phyloP scores from a whole-genome alignment of 2,797 vertebrate genomes.

The Fringilla coelebs region DNA sequence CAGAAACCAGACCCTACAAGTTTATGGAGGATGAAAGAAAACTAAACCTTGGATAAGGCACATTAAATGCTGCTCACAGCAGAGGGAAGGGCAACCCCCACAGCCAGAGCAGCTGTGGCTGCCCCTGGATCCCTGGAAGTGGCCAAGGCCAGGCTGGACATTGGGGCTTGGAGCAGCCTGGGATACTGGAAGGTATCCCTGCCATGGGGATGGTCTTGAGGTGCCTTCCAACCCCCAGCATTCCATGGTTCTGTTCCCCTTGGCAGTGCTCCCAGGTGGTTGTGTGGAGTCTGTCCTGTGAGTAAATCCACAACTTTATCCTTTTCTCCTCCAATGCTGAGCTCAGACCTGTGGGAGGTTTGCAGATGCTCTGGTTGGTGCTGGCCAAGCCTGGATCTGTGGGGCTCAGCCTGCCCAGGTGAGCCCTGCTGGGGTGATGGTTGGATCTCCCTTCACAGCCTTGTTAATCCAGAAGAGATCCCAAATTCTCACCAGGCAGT shows the following conservation, averaged over 20 bases:
- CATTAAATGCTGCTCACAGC: neutral
- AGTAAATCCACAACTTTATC: neutral
- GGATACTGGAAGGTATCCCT: neutral
- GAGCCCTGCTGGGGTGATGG: neutral
- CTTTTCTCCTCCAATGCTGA: neutral
- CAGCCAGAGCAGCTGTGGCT: neutral
- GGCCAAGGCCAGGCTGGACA: neutral
- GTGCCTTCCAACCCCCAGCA: neutral
- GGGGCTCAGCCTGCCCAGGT: neutral
- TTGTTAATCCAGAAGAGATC: neutral
- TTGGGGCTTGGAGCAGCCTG: neutral
- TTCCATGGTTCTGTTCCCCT: neutral
- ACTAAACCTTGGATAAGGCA: neutral
- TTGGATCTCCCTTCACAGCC: accelerated
- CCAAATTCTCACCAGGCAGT: neutral
- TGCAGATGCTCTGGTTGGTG: neutral
- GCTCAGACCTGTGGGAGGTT: neutral
- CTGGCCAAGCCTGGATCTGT: neutral
- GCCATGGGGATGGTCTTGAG: neutral
- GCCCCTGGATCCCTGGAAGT: neutral
- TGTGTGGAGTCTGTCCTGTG: neutral
- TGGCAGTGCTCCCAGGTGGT: neutral
- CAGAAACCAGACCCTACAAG: neutral
- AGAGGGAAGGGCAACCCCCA: neutral
- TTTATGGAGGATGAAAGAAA: neutral